phyloP scores from a whole-genome alignment of 2,888 invertebrate genomes.

The Terebella lapidaria region DNA sequence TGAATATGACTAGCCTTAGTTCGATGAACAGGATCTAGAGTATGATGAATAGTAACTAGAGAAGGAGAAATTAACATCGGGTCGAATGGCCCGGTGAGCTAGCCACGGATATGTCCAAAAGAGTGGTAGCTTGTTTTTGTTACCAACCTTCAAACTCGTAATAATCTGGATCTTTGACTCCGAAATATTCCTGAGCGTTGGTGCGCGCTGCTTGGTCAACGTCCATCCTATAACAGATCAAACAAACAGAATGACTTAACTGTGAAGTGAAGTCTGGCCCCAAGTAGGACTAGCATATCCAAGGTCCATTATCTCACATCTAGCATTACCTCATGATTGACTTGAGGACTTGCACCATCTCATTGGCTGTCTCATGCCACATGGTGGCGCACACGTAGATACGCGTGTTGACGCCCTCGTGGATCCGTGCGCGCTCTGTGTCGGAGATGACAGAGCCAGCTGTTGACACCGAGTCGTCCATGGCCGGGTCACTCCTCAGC shows the following conservation, averaged over 20 bases:
- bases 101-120: too few relatives aligned
- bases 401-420: conserved; percentile 21
- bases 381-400: conserved; percentile 29
- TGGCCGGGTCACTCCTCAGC: conserved; percentile 3
- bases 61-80: too few relatives aligned
- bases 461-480: conserved; percentile 24
- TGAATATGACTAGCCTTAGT: background rate
- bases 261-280: too few relatives aligned
- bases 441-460: conserved; percentile 25
- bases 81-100: too few relatives aligned
- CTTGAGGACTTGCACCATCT: conserved; percentile 29
- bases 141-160: conserved; percentile 56
- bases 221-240: conserved; percentile 44
- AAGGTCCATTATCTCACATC: too few relatives aligned
- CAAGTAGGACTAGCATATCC: too few relatives aligned
- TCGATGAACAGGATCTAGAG: background rate
- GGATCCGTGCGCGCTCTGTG: conserved; percentile 18
- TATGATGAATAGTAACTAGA: background rate
- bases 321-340: conserved; percentile 29
- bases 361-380: conserved; percentile 29
- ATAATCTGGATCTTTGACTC: conserved; percentile 49
- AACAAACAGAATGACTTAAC: too few relatives aligned
- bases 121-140: too few relatives aligned
- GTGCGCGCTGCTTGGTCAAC: conserved; percentile 49
- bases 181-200: conserved; percentile 48